Evolutionary conservation across 2,888 invertebrate species (phyloP), one percentile per base, ranked within the genome.

Genomic region (Melinaea marsaeus): DNA sequence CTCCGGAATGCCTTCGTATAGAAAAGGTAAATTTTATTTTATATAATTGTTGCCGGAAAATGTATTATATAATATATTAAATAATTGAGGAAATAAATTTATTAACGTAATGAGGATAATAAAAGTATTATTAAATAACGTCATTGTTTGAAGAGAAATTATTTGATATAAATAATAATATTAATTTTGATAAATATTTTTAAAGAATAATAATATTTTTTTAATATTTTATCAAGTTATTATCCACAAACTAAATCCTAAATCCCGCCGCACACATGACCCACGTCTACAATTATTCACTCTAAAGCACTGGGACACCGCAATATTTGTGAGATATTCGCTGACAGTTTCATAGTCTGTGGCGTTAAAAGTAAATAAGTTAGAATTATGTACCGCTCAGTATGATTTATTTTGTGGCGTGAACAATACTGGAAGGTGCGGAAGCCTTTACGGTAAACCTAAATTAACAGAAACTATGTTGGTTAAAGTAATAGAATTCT

Each of bases 391-490:
- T 68, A 61, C 75, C 72, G 76, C 71, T 75, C 72, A 74, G 74
- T 74, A 72, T 90, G 89, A 90, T 90, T 90, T 90, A 89, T 87
- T 81, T 83, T 88, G 90, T 75, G 90, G 89, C 86, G 79, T 71
- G 80, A 90, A 90, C 69, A 70, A 70, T 69, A 60, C 68, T 56
- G 46, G 58, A 7, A 62, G 81, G 77, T 76, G 81, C 86, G 86
- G 88, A 85, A 87, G 86, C 86, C 73, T 74, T 83, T 86, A 90
- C 90, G 88, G 89, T 90, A 88, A 88, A 88, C 79, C 85, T 83
- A 86, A 86, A 90, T 90, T 87, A 87, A 76, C 79, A 78, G 74
- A 85, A 84, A 83, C 80, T 78, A 78, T 81, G 81, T 79, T 77
- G 70, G 73, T 13, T 13, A 32, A 45, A 13, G 32, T 33, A 13